Base-by-base conservation (phyloP, 2,797 vertebrate species). In the Pyrrhura leucotis region DNA sequence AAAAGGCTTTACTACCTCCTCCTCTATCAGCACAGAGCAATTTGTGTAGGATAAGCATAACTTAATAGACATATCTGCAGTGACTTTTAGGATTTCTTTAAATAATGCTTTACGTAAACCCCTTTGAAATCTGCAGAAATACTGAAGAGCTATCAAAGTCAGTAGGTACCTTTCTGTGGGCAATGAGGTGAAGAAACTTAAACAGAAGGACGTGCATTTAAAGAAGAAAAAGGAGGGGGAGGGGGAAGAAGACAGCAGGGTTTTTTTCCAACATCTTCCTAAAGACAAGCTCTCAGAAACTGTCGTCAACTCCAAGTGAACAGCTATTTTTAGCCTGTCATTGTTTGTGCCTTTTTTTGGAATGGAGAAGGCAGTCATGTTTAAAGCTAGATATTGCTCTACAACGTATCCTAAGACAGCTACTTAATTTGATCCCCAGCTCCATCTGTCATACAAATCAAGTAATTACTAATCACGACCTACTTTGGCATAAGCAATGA, bases 281-380 rank as follows among this genome's bases (percentile, higher is more conserved):
- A 95, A 96, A 96, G 96, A 98, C 95, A 96, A 95, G 97, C 96
- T 77, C 96, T 97, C 92, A 93, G 96, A 98, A 98, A 98, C 97
- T 97, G 96, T 95, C 96, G 72, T 97, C 98, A 97, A 97, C 96
- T 97, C 97, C 96, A 96, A 98, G 97, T 93, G 96, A 98, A 96
- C 90, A 96, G 96, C 96, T 98, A 98, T 98, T 98, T 98, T 98
- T 94, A 97, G 97, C 87, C 74, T 90, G 81, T 97, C 97, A 97
- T 97, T 98, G 97, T 97, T 98, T 97, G 96, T 98, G 95, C 83
- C 95, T 97, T 97, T 96, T 97, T 98, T 97, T 96, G 97, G 93
- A 94, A 96, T 1, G 42, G 90, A 97, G 97, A 97, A 97, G 80
- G 84, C 96, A 97, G 93, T 95, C 74, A 29, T 94, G 81, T 96